phyloP scores from a whole-genome alignment of 2,888 invertebrate species.

The Drosophila setosimentum region DNA sequence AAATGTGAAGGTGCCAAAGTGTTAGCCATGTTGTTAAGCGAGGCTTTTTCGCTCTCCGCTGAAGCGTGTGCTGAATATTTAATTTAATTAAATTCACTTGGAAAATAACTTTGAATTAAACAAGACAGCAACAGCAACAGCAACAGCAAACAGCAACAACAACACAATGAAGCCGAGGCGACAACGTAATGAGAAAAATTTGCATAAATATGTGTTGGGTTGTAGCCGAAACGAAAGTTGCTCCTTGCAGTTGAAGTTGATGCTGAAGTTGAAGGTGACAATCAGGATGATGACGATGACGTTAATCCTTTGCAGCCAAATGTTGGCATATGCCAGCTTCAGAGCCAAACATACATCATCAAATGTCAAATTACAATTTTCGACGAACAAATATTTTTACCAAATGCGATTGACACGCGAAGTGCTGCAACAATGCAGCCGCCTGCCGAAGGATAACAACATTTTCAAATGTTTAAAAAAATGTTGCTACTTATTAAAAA shows the following conservation, averaged over 20 bases:
- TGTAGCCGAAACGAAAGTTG: constrained; percentile 65
- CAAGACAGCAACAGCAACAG: constrained; percentile 43
- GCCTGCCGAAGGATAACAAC: constrained; percentile 60
- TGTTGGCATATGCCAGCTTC: constrained; percentile 63
- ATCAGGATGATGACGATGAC: constrained; percentile 22
- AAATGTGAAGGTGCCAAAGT: constrained; percentile 53
- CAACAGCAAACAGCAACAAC: constrained; percentile 32
- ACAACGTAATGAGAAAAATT: constrained; percentile 76
- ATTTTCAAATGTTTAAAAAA: constrained; percentile 74
- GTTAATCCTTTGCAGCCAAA: constrained; percentile 70
- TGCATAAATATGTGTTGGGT: constrained; percentile 71
- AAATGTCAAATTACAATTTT: constrained; percentile 58
- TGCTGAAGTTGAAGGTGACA: constrained; percentile 55
- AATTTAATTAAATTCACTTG: constrained; percentile 80
- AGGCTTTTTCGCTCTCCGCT: constrained; percentile 14
- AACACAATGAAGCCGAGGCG: constrained; percentile 43
- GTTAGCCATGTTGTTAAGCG: constrained; percentile 28
- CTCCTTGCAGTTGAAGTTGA: constrained; percentile 22
- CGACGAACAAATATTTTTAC: constrained; percentile 27
- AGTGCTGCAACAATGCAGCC: background rate
- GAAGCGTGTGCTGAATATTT: constrained; percentile 73
- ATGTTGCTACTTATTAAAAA: constrained; percentile 80
- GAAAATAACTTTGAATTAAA: constrained; percentile 76
- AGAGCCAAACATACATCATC: constrained; percentile 27
- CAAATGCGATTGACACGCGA: constrained; percentile 32